phyloP scores from a whole-genome alignment of 2,113 vertebrate genomes.

The Egretta garzetta region DNA sequence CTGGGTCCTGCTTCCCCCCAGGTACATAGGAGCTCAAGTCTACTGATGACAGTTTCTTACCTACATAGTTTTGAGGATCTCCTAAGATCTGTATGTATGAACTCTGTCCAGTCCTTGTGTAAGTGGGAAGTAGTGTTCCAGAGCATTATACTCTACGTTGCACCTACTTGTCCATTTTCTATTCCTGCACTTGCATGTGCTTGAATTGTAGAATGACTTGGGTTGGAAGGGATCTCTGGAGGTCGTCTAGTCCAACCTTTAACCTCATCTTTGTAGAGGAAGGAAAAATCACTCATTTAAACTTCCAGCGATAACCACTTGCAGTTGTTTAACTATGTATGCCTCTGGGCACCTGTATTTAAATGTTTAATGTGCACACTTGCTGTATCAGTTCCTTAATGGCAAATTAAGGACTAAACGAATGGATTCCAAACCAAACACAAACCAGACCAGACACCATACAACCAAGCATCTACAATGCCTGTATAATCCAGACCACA shows the following conservation, averaged over 20 bases:
- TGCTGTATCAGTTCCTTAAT: constrained; percentile 61
- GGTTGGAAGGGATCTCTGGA: not conserved
- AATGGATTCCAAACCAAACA: constrained; percentile 60
- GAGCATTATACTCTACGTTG: rapidly evolving
- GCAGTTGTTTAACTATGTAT: constrained; percentile 19
- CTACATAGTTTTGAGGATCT: not conserved
- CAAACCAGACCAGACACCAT: constrained; percentile 33
- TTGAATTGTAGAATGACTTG: not conserved
- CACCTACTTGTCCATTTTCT: not conserved
- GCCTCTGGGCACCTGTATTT: constrained; percentile 33
- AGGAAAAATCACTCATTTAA: constrained; percentile 54
- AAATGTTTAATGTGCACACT: constrained; percentile 44
- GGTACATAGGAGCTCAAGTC: rapidly evolving
- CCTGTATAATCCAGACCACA: constrained; percentile 47
- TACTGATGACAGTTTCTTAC: not conserved
- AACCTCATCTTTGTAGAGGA: constrained; percentile 13
- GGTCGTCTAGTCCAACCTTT: not conserved
- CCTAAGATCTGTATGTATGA: not conserved
- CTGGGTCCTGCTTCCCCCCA: not conserved
- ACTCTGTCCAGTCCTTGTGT: not conserved
- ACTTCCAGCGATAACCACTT: constrained; percentile 18
- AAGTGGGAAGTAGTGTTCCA: not conserved
- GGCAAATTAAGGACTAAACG: constrained; percentile 56
- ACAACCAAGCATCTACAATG: not conserved
- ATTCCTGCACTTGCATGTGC: not conserved